Evolutionary conservation across 2,888 invertebrate species (phyloP).

Genomic region (Latheticus oryzae): DNA sequence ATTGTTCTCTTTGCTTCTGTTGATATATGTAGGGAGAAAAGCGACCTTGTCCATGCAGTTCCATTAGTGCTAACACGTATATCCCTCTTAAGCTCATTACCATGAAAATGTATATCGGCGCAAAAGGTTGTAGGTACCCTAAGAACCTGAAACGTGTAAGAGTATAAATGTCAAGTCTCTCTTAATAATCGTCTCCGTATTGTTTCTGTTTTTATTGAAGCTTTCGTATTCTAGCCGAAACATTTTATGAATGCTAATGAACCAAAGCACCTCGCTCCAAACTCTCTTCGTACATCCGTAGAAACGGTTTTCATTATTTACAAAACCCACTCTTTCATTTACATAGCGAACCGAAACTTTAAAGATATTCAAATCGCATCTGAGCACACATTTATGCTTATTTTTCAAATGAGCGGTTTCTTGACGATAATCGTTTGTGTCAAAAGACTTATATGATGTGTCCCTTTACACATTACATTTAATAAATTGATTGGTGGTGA

Average conservation of each 20-base stretch:
- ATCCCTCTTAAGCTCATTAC: slow-evolving; percentile 27
- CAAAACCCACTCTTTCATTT: slow-evolving; percentile 45
- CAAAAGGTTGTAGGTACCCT: slow-evolving; percentile 42
- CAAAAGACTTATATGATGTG: slow-evolving; percentile 10
- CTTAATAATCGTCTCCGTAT: slow-evolving; percentile 50
- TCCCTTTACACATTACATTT: slow-evolving; percentile 14
- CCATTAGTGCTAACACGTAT: slow-evolving; percentile 21
- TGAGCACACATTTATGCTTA: slow-evolving; percentile 35
- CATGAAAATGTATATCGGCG: slow-evolving; percentile 45
- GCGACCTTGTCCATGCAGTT: too few relatives aligned
- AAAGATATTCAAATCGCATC: slow-evolving; percentile 33
- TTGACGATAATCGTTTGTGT: slow-evolving; percentile 10
- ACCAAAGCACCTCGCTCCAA: slow-evolving; percentile 37
- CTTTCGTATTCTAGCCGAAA: slow-evolving; percentile 45
- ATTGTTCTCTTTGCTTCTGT: too few relatives aligned
- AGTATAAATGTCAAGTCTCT: slow-evolving; percentile 49
- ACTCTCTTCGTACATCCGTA: slow-evolving; percentile 36
- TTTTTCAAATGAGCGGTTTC: slow-evolving; percentile 4
- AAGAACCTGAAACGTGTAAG: slow-evolving; percentile 47
- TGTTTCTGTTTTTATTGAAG: slow-evolving; percentile 51
- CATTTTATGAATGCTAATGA: slow-evolving; percentile 52
- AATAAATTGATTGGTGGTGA: slow-evolving; percentile 30
- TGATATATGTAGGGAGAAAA: too few relatives aligned
- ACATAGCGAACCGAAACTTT: slow-evolving; percentile 43
- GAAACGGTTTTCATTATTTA: slow-evolving; percentile 49